These are phyloP conservation scores for Megamerina dolium DNA, from an alignment of 2,888 invertebrate genomes.

Conservation along the genomic window DNA sequence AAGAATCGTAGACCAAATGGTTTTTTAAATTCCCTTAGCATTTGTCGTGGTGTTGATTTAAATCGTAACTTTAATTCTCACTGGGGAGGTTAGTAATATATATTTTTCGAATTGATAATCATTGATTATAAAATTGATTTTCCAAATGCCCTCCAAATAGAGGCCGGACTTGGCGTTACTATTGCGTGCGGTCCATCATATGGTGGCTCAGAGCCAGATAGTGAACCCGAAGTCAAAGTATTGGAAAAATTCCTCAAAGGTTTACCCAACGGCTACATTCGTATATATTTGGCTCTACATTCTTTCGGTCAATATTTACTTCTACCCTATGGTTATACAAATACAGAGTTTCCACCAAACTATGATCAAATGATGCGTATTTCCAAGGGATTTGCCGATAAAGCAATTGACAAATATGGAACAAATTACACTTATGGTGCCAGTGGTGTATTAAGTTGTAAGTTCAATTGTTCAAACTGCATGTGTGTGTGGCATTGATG, in stretches of 20 bases:
- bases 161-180: conserved; percentile 32
- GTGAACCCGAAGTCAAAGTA: conserved; percentile 28
- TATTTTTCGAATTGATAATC: background rate
- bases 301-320: conserved; percentile 32
- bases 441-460: conserved; percentile 34
- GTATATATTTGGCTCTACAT: conserved; percentile 34
- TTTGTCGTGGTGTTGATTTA: conserved; percentile 32
- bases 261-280: conserved; percentile 27
- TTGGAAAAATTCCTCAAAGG: conserved; percentile 26
- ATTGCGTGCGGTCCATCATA: conserved; percentile 39
- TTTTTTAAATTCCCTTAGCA: conserved; percentile 21
- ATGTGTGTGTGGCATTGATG: background rate
- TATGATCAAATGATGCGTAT: conserved; percentile 35
- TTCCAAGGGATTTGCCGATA: conserved; percentile 29
- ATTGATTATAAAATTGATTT: background rate
- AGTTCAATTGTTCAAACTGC: conserved; percentile 15
- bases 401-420: conserved; percentile 27
- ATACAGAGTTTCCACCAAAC: conserved; percentile 28
- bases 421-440: conserved; percentile 30
- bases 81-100: conserved; percentile 24
- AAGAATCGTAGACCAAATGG: conserved; percentile 37
- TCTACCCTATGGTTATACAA: conserved; percentile 33
- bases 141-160: conserved; percentile 28
- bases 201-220: conserved; percentile 27
- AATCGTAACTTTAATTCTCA: conserved; percentile 33